Conservation (phyloP, 2,888 invertebrate species). For the Aleiodes testaceus region DNA sequence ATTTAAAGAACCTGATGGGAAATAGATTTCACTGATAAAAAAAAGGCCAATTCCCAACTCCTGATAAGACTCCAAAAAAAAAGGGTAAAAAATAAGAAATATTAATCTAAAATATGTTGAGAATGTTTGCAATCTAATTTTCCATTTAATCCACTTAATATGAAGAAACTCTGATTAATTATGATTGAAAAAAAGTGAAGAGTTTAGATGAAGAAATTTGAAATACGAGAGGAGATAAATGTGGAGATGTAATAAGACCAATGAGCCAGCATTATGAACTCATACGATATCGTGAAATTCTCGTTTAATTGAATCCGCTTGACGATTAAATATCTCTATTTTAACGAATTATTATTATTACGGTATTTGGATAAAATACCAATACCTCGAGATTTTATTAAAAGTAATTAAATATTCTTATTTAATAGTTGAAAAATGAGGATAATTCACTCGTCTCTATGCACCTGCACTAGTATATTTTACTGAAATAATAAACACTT, state of each 20-base stretch:
- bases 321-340: slow-evolving; percentile 5
- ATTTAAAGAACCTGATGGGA: too few relatives aligned
- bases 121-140: too few relatives aligned
- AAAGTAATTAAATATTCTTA: background rate
- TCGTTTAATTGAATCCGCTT: slow-evolving; percentile 16
- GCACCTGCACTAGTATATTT: slow-evolving; percentile 10
- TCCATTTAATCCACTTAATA: too few relatives aligned
- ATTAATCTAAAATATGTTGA: background rate
- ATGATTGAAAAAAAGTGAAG: too few relatives aligned
- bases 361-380: slow-evolving; percentile 8
- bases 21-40: background rate
- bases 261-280: too few relatives aligned
- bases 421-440: too few relatives aligned
- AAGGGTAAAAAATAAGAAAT: background rate
- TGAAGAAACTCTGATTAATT: too few relatives aligned
- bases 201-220: background rate
- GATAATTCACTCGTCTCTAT: background rate
- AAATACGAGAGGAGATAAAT: background rate
- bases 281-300: background rate
- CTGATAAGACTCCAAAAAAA: too few relatives aligned
- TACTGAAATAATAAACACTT: too few relatives aligned
- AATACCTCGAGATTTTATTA: background rate
- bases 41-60: background rate
- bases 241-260: too few relatives aligned
- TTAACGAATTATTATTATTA: background rate